These are phyloP conservation scores for Meghimatium bilineatum DNA, from an alignment of 2,888 invertebrate species.

Conservation along the genomic window DNA sequence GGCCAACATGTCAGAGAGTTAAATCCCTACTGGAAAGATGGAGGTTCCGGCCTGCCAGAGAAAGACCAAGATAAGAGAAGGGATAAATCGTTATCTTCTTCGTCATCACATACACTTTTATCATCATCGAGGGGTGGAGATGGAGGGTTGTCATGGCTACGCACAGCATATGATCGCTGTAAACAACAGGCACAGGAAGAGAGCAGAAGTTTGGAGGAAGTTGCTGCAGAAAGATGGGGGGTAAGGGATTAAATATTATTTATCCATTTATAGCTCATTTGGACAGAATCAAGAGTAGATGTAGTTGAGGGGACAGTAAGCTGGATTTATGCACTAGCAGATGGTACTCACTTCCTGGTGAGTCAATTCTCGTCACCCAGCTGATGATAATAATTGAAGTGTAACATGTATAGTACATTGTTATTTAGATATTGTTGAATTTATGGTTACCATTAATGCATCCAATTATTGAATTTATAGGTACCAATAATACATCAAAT, in stretches of 20 bases:
- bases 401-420: too few relatives aligned
- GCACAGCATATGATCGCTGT: conserved; percentile 80
- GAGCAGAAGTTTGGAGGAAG: conserved; percentile 79
- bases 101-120: conserved; percentile 33
- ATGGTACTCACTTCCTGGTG: too few relatives aligned
- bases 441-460: too few relatives aligned
- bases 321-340: too few relatives aligned
- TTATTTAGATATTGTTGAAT: too few relatives aligned
- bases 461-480: too few relatives aligned
- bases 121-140: conserved; percentile 77
- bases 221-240: conserved; percentile 82
- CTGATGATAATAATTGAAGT: too few relatives aligned
- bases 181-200: conserved; percentile 80
- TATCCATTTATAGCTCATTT: background rate
- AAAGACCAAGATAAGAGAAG: conserved; percentile 52
- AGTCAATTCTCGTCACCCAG: too few relatives aligned
- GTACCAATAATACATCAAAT: too few relatives aligned
- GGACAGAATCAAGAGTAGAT: background rate
- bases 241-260: conserved; percentile 57
- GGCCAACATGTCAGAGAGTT: conserved; percentile 86
- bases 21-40: conserved; percentile 94
- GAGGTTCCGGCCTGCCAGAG: conserved; percentile 88
- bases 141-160: conserved; percentile 80
- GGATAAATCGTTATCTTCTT: background rate
- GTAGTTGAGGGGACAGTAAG: too few relatives aligned